A percentile compares a stretch with the other conserved stretches of the same genome.
Evolutionary conservation across 2,888 invertebrate species (phyloP).

Genomic region (Ophion slaviceki): DNA sequence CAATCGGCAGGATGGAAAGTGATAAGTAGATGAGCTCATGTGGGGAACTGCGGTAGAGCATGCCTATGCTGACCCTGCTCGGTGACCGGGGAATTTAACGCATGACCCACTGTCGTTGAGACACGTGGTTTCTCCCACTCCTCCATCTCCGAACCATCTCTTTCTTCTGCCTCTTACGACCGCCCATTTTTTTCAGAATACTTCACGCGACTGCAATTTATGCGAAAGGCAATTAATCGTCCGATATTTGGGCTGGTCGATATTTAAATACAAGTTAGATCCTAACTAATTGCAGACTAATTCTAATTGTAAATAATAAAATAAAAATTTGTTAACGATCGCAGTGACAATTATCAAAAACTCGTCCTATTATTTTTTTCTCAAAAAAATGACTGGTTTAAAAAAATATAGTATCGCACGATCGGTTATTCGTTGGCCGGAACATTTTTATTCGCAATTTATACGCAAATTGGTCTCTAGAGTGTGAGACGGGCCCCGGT

Average conservation of each 20-base stretch:
- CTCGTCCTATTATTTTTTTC: background rate
- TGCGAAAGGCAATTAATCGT: conserved; percentile 35
- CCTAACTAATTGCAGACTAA: background rate
- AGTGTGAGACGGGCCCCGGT: background rate
- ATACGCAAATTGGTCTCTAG: background rate
- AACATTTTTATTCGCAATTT: background rate
- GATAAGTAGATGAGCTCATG: conserved; percentile 37
- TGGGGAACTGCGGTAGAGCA: conserved; percentile 26
- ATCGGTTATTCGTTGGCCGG: background rate
- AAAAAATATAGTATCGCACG: background rate
- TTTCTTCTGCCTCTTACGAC: background rate
- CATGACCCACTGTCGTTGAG: conserved; percentile 56
- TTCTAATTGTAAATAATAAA: too few species aligned
- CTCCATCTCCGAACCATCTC: background rate
- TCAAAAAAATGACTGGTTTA: background rate
- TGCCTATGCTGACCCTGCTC: conserved; percentile 43
- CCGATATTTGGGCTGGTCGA: conserved; percentile 29
- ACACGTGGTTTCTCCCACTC: conserved; percentile 12
- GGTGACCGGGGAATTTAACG: conserved; percentile 60
- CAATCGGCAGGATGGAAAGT: conserved; percentile 60
- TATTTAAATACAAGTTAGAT: background rate
- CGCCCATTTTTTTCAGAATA: conserved; percentile 2
- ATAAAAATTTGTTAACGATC: too few species aligned
- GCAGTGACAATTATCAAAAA: background rate
- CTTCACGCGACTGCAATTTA: conserved; percentile 29